Evolutionary conservation across 1,140 invertebrate genomes (phyloP), one percentile per base, ranked within the genome.

Genomic region (Spodoptera frugiperda): DNA sequence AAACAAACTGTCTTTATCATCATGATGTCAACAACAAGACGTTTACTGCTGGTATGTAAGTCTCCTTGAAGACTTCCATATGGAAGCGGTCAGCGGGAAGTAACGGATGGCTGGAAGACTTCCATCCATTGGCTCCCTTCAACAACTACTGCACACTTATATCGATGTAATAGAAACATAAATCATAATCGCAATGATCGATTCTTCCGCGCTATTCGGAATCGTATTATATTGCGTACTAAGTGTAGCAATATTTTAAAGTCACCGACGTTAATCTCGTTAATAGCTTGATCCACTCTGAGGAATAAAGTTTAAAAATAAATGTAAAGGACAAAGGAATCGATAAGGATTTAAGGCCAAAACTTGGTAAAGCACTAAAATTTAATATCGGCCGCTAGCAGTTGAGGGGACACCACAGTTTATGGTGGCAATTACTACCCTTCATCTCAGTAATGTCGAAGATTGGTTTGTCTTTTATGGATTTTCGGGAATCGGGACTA

Each of bases 381-480:
- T 89, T 91, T 91, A 87, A 93, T 90, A 90, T 85, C 84, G 82
- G 80, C 72, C 78, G 79, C 84, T 85, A 82, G 75, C 72, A 84
- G 82, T 85, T 87, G 80, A 78, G 81, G 85, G 82, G 87, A 88
- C 87, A 91, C 87, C 89, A 86, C 85, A 89, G 65, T 91, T 93
- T 93, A 93, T 90, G 75, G 82, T 75, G 59, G 86, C 91, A 93
- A 93, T 92, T 91, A 91, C 90, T 84, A 87, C 85, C 90, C 90
- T 89, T 90, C 89, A 90, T 89, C 87, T 87, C 82, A 0, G 84
- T 86, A 91, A 89, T 88, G 87, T 85, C 85, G 82, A 78, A 87
- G 86, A 93, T 90, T 91, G 88, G 84, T 89, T 91, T 84, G 82
- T 78, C 82, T 86, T 91, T 91, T 91, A 91, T 90, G 85, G 80